Base-by-base conservation (phyloP, 2,113 vertebrate genomes). In the Psophia crepitans region DNA sequence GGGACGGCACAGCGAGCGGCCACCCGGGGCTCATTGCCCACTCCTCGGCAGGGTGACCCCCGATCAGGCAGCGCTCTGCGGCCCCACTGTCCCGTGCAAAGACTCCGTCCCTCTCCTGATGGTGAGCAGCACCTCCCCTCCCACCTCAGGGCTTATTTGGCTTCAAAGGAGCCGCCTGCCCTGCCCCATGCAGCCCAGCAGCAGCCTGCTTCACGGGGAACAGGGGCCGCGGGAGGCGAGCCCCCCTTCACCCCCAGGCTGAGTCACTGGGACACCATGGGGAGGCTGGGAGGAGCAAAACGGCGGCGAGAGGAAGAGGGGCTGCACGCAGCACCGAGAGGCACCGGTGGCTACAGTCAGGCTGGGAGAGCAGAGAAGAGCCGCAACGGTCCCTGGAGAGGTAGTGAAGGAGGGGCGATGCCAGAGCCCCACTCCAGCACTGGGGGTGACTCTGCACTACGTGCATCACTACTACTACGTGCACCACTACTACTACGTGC, bases 371-470 rank as follows among this genome's bases (percentile, higher is more conserved):
- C 0, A 2, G 15, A 26, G 46, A 66, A 15, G 43, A 71, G 37
- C 58, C 8, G 0, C 6, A 0, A 2, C 0, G 23, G 8, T 15
- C 21, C 21, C 39, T 33, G 64, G 27, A 66, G 15, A 11, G n/a
- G 32, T 19, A 28, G 11, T 39, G 28, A 53, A 70, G 74, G 81
- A 21, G 7, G 7, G 23, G 9, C 5, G 60, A 86, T 56, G 58
- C 8, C 70, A 69, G 78, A 81, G 37, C 14, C 56, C 43, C 63
- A 43, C 41, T 35, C 7, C 1, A 2, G 44, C 51, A 46, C 32
- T 46, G 5, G 23, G 57, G 48, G 30, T 7, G 32, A 21, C 41
- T 4, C 20, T 8, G 43, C 41, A 23, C 23, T 9, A 18, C 1
- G 3, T 2, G 20, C 37, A 10, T 12, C 46, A 7, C 22, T 53